These are phyloP conservation scores for Garra rufa DNA, from an alignment of 2,113 vertebrate genomes.

Conservation along the genomic window DNA sequence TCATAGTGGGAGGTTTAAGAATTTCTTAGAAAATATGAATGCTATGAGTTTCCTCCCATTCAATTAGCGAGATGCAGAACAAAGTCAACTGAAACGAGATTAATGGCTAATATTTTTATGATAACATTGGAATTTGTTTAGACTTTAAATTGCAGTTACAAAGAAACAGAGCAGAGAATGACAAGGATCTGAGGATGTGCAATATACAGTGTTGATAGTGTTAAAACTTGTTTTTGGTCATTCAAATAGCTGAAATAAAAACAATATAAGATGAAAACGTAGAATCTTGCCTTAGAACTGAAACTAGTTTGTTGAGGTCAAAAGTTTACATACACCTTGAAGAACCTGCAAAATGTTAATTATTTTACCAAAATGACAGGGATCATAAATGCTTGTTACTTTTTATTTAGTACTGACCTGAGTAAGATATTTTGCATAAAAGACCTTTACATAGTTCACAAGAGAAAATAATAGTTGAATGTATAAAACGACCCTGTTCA, in stretches of 20 bases:
- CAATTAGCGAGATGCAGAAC: constrained; percentile 9
- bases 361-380: no score
- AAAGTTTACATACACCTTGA: no score
- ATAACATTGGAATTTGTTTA: neutral
- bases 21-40: constrained; percentile 7
- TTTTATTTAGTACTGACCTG: no score
- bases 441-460: no score
- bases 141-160: neutral
- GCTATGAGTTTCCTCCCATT: constrained; percentile 7
- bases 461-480: no score
- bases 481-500: no score
- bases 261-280: neutral
- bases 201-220: neutral
- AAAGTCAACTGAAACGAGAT: neutral
- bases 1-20: neutral
- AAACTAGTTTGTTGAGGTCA: no score
- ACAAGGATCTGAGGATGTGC: neutral
- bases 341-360: no score
- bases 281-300: no score
- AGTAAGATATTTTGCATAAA: no score
- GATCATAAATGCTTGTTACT: no score
- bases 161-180: neutral
- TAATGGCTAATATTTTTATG: neutral
- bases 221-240: no score
- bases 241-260: neutral